Evolutionary conservation across 2,797 vertebrate genomes (phyloP).

Genomic region (Parambassis ranga): DNA sequence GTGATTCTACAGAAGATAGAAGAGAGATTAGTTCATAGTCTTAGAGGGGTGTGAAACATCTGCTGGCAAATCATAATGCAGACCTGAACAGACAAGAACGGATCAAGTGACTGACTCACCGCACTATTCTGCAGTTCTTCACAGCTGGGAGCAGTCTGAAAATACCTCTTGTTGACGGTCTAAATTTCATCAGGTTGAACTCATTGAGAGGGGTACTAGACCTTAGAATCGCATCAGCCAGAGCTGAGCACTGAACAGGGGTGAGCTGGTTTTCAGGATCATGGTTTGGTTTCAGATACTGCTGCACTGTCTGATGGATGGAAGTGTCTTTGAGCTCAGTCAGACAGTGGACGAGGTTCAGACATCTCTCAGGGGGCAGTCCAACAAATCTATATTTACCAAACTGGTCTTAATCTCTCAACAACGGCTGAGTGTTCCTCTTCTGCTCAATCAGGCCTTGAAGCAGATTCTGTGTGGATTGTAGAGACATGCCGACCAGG

Average conservation of each 20-base stretch:
- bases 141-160: constrained; percentile 36
- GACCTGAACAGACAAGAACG: too few species aligned
- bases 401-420: constrained; percentile 13
- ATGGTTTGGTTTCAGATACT: neutral
- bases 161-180: constrained; percentile 1
- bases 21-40: too few species aligned
- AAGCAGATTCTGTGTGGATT: neutral
- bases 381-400: rapidly evolving
- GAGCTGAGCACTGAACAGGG: constrained; percentile 34
- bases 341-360: constrained; percentile 44
- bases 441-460: constrained; percentile 16
- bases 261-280: constrained; percentile 10
- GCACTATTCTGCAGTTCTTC: constrained; percentile 29
- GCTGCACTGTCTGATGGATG: neutral
- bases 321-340: constrained; percentile 31
- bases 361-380: constrained; percentile 32
- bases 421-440: neutral
- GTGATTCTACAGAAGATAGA: too few species aligned
- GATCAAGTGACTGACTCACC: constrained; percentile 14
- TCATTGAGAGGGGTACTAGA: constrained; percentile 22
- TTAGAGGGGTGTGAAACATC: too few species aligned
- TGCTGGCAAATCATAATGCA: too few species aligned
- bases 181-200: constrained; percentile 47
- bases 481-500: constrained; percentile 29
- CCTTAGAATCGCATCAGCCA: constrained; percentile 31